These are phyloP conservation scores for Anastrepha obliqua DNA, from an alignment of 1,140 invertebrate species.

Conservation along the genomic window DNA sequence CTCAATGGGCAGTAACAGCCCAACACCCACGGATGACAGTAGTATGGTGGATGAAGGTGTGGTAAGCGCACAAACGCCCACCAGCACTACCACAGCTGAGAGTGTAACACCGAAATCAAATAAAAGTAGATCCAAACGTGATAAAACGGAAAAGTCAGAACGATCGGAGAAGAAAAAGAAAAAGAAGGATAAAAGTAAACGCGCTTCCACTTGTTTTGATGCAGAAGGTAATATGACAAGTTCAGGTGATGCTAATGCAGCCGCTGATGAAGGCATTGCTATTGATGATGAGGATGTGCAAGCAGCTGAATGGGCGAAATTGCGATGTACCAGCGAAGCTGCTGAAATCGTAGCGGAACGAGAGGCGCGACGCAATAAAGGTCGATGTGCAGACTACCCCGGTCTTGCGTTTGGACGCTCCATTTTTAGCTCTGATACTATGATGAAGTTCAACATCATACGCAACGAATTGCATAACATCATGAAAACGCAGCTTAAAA, in stretches of 20 bases:
- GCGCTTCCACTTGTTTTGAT: conserved; percentile 57
- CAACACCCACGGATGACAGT: conserved; percentile 72
- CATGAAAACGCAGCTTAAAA: conserved; percentile 94
- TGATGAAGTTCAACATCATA: conserved; percentile 98
- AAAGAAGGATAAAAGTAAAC: conserved; percentile 61
- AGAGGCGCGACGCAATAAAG: conserved; percentile 83
- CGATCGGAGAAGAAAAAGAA: conserved; percentile 57
- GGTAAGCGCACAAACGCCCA: conserved; percentile 57
- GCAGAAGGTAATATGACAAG: conserved; percentile 29
- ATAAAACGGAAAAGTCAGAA: conserved; percentile 64
- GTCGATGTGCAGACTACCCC: conserved; percentile 92
- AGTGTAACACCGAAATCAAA: conserved; percentile 26
- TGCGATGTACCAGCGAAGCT: conserved; percentile 90
- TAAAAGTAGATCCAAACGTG: conserved; percentile 67
- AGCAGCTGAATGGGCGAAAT: conserved; percentile 84
- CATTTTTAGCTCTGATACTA: conserved; percentile 96
- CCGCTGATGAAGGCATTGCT: conserved; percentile 76
- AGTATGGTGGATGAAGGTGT: conserved; percentile 68
- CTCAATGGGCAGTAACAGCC: conserved; percentile 71
- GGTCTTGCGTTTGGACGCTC: conserved; percentile 92
- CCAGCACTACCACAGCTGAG: neutral
- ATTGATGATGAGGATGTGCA: conserved; percentile 83
- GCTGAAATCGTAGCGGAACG: conserved; percentile 90
- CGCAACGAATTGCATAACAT: conserved; percentile 98
- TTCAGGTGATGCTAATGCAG: conserved; percentile 61